Conservation (phyloP, 2,113 vertebrate species). For the Alethe diademata region DNA sequence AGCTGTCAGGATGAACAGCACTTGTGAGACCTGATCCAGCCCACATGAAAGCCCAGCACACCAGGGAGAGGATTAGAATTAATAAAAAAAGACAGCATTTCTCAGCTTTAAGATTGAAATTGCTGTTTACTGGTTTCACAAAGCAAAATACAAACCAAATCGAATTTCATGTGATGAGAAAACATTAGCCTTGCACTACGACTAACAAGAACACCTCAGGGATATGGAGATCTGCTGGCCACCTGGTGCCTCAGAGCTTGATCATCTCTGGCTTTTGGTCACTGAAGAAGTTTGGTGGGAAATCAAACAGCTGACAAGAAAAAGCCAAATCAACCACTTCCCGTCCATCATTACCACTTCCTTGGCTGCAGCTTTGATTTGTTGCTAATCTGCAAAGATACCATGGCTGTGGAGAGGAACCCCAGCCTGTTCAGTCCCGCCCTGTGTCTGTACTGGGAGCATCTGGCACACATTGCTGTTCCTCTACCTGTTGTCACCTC, state of each 20-base stretch:
- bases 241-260: background rate
- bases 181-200: background rate
- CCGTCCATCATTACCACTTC: background rate
- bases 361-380: background rate
- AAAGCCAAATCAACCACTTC: background rate
- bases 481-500: background rate
- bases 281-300: background rate
- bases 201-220: background rate
- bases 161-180: background rate
- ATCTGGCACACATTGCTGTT: fast-evolving
- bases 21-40: background rate
- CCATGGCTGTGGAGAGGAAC: background rate
- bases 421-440: background rate
- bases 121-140: background rate
- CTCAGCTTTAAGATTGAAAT: background rate
- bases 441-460: background rate
- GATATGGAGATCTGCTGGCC: background rate
- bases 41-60: background rate
- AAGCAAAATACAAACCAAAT: background rate
- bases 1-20: background rate
- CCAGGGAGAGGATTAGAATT: background rate
- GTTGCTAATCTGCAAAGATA: background rate
- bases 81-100: too few species aligned
- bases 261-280: background rate
- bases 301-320: background rate